Evolutionary conservation across 2,113 vertebrate genomes (phyloP), one percentile per base, ranked within the genome.

Genomic region (Hippocampus zosterae): DNA sequence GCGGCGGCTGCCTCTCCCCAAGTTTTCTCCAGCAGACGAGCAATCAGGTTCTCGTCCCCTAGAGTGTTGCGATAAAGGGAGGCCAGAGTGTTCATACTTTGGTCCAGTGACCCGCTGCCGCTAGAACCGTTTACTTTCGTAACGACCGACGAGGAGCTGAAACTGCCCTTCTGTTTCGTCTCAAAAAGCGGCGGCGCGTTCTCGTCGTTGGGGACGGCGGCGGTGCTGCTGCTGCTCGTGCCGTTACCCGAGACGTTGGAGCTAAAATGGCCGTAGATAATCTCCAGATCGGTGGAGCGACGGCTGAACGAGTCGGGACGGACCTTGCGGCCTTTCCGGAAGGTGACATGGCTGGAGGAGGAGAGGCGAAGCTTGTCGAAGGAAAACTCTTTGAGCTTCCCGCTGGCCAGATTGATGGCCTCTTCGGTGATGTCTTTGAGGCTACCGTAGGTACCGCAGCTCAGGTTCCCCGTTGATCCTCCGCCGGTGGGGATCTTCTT

Each of bases 321-420:
- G 79, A 99, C 98, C 77, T 99, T 99, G 0, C 98, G 95, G 72
- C 98, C 97, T 78, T 98, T 99, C 87, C 95, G 93, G 72, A 98
- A 94, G 76, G 93, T 92, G 73, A 94, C 94, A 2, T 98, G 97
- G 83, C 91, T 96, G 56, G 95, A 91, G 67, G 95, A 90, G 65
- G 96, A 94, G 69, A 93, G 95, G 83, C 91, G 96, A 19, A 96
- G 90, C 89, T 96, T 98, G 82, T 99, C 98, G 78, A 98, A 95
- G 15, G 97, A 97, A 88, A 99, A 98, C 79, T 99, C 98, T 80
- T 99, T 99, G 85, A 94, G 96, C 92, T 99, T 99, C 19, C 98
- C 98, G 81, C 97, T 99, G 76, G 98, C 98, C 75, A 99, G 91
- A 84, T 96, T 99, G 86, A 99, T 99, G 0, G 97, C 95, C 88